These are phyloP conservation scores for Leucophora obtusa DNA, from an alignment of 2,888 invertebrate species.

Conservation along the genomic window DNA sequence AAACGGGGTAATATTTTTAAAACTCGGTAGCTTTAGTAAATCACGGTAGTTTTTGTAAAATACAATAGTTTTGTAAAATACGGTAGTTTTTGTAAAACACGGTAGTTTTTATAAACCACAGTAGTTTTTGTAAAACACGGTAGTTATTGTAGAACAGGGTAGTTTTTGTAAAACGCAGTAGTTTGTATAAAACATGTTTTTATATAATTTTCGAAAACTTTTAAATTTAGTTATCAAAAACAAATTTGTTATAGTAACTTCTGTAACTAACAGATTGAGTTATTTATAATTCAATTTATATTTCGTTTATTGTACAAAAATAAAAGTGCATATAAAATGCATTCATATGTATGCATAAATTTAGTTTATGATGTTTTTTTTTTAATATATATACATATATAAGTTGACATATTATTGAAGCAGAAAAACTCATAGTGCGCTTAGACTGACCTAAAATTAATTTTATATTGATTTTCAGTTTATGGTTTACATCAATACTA, in stretches of 20 bases:
- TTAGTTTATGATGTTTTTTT: neutral
- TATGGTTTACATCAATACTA: too few relatives aligned
- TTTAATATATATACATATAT: neutral
- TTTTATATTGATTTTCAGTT: too few relatives aligned
- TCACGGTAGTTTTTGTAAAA: too few relatives aligned
- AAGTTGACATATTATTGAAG: conserved; percentile 4
- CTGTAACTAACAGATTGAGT: neutral
- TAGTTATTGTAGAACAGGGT: too few relatives aligned
- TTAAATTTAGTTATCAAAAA: neutral
- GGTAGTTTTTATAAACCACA: too few relatives aligned
- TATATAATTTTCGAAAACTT: neutral
- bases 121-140: too few relatives aligned
- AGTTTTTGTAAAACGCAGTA: too few relatives aligned
- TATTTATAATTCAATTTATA: conserved; percentile 4
- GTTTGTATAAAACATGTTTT: neutral
- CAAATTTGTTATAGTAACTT: neutral
- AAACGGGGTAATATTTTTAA: too few relatives aligned
- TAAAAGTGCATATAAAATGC: neutral
- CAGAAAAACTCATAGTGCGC: neutral
- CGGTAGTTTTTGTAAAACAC: too few relatives aligned
- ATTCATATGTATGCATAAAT: neutral
- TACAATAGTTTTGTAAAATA: too few relatives aligned
- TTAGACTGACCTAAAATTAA: too few relatives aligned
- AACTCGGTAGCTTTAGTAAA: too few relatives aligned
- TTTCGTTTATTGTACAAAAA: neutral